Conservation (phyloP, 2,113 vertebrate genomes). For the Cnemophilus loriae region DNA sequence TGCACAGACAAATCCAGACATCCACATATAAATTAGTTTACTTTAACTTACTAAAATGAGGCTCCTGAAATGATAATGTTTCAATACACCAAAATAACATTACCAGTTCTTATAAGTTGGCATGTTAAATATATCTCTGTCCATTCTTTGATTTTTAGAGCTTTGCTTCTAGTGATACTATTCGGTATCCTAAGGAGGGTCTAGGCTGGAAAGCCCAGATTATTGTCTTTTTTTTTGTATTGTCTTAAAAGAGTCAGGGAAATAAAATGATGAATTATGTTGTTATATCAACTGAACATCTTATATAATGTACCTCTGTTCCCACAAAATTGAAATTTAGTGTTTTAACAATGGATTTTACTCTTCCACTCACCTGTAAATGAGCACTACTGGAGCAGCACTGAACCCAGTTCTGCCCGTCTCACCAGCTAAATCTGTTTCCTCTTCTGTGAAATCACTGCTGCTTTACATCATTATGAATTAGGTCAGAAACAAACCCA, state of each 20-base stretch:
- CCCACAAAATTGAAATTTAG: not conserved
- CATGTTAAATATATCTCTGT: not conserved
- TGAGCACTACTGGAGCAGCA: not conserved
- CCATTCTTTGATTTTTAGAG: not conserved
- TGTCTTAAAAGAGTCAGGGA: not conserved
- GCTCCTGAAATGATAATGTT: not conserved
- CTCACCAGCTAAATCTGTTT: not conserved
- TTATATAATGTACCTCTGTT: not conserved
- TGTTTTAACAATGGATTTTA: not conserved
- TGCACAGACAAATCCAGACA: not conserved
- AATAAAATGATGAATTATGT: not conserved
- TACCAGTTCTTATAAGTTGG: not conserved
- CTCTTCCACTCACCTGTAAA: conserved; percentile 2
- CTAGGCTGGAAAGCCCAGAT: not conserved
- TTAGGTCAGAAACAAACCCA: conserved; percentile 26
- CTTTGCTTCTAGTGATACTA: not conserved
- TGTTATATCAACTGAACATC: not conserved
- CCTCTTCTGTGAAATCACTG: not conserved
- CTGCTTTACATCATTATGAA: conserved; percentile 9
- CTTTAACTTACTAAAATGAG: not conserved
- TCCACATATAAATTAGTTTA: not conserved
- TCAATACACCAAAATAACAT: not conserved
- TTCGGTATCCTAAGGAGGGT: not conserved
- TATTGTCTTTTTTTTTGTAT: not conserved
- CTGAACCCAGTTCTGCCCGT: not conserved